These are phyloP conservation scores for Anas platyrhynchos DNA, from an alignment of 2,113 vertebrate species.

Conservation along the genomic window DNA sequence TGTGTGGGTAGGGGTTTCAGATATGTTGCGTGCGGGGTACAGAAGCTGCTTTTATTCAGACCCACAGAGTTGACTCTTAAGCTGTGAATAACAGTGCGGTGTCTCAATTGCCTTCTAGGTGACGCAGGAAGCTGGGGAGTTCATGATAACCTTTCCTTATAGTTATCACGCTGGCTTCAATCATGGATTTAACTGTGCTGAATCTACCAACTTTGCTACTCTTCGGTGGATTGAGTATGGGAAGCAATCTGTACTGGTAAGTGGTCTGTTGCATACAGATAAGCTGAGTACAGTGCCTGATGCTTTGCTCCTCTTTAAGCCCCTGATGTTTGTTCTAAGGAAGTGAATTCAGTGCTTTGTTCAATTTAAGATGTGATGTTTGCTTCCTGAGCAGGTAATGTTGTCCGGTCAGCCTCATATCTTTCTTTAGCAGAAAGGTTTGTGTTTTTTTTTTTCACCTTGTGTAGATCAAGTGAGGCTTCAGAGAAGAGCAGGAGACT, in stretches of 20 bases:
- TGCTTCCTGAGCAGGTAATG: neutral
- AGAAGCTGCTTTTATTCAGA: neutral
- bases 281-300: neutral
- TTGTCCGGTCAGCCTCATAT: neutral
- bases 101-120: conserved; percentile 78
- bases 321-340: neutral
- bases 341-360: neutral
- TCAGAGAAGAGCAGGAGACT: neutral
- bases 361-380: neutral
- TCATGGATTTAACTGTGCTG: conserved; percentile 98
- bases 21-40: fast-evolving
- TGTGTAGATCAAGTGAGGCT: neutral
- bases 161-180: conserved; percentile 98
- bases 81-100: neutral
- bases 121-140: conserved; percentile 94
- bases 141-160: conserved; percentile 96
- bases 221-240: conserved; percentile 97
- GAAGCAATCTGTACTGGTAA: conserved; percentile 93
- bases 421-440: neutral
- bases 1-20: neutral
- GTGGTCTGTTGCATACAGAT: neutral
- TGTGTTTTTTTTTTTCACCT: neutral
- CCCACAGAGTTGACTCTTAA: neutral
- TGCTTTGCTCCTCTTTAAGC: neutral
- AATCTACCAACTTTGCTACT: conserved; percentile 97